These are phyloP conservation scores for Eupithecia pulchellata DNA, from an alignment of 2,888 invertebrate genomes.

Conservation along the genomic window DNA sequence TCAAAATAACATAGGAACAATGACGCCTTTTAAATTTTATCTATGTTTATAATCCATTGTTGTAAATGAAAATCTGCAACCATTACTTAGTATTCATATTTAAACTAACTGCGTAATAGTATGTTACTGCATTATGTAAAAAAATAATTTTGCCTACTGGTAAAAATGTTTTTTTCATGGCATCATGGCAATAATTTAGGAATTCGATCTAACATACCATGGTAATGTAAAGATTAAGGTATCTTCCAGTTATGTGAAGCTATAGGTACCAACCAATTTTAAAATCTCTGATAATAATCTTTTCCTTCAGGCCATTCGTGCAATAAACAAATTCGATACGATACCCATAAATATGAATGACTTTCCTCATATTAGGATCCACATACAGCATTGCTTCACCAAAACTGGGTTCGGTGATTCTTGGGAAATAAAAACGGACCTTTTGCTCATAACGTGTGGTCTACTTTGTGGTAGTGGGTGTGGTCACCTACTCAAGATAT, in stretches of 20 bases:
- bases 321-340: constrained; percentile 15
- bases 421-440: constrained; percentile 39
- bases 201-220: too few species aligned
- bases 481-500: constrained; percentile 20
- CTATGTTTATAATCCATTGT: too few species aligned
- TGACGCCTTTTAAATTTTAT: neutral
- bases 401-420: constrained; percentile 27
- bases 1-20: neutral
- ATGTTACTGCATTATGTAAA: too few species aligned
- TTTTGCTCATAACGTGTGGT: constrained; percentile 32
- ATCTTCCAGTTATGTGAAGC: neutral
- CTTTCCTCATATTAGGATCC: constrained; percentile 25
- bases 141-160: too few species aligned
- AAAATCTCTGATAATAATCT: neutral
- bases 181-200: too few species aligned
- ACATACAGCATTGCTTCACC: constrained; percentile 31
- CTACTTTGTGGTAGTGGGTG: constrained; percentile 38
- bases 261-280: neutral
- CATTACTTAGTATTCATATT: neutral
- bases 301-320: neutral
- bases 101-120: too few species aligned
- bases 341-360: constrained; percentile 33
- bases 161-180: too few species aligned
- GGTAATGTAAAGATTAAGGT: too few species aligned
- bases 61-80: neutral